phyloP scores from a whole-genome alignment of 92 coral and sea anemone species.

The Umimayanthus kanabou region DNA sequence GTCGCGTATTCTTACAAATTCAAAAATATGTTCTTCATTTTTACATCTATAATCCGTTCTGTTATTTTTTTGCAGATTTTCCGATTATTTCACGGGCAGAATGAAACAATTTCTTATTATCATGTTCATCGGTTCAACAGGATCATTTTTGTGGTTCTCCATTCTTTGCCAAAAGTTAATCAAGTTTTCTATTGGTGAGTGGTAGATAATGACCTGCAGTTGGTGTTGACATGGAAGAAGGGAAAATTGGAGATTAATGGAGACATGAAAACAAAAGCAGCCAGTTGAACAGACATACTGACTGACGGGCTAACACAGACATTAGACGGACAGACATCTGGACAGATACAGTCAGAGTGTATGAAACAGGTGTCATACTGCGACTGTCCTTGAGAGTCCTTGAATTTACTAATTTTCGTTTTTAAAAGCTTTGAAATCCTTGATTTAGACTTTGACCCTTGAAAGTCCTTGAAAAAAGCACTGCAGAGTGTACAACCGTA shows the following conservation, averaged over 20 bases:
- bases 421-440: too few relatives aligned
- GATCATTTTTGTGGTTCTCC: slow-evolving; percentile 90
- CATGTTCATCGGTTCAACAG: slow-evolving; percentile 82
- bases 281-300: not conserved
- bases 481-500: too few relatives aligned
- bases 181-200: slow-evolving; percentile 64
- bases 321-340: not conserved
- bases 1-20: too few relatives aligned
- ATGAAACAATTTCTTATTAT: slow-evolving; percentile 81
- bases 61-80: slow-evolving; percentile 56
- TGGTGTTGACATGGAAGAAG: not conserved
- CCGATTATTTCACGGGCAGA: slow-evolving; percentile 77
- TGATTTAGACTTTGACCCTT: too few relatives aligned
- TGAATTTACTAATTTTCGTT: too few relatives aligned
- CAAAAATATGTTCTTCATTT: too few relatives aligned
- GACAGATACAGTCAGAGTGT: not conserved
- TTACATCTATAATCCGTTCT: not conserved
- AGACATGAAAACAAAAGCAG: not conserved
- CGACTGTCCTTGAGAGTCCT: too few relatives aligned
- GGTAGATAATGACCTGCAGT: not conserved
- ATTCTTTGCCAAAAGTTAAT: slow-evolving; percentile 75
- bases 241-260: not conserved
- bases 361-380: too few relatives aligned
- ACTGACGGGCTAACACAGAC: not conserved
- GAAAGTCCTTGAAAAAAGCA: too few relatives aligned